Percentiles rank a stretch among this genome's conserved stretches.
Evolutionary conservation across 2,113 vertebrate species (phyloP).

Genomic region (Callocephalon fimbriatum): DNA sequence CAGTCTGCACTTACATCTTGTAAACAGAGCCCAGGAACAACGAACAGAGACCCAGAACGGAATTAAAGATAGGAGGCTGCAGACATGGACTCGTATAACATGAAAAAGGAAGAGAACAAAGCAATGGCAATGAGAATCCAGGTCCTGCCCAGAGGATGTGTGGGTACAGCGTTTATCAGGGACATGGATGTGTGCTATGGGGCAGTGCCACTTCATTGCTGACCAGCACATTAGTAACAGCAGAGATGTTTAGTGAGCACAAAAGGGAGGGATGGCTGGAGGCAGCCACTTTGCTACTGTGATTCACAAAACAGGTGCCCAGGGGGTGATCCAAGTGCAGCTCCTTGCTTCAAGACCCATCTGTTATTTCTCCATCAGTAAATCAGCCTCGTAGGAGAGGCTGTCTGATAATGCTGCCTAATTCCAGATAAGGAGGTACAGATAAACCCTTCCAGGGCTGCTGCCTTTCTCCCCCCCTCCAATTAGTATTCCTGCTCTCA

Average conservation of each 20-base stretch:
- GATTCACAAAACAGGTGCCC: neutral
- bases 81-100: fast-evolving
- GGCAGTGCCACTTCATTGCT: fast-evolving
- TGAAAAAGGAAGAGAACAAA: neutral
- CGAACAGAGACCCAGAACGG: neutral
- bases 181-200: fast-evolving
- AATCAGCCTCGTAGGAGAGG: neutral
- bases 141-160: neutral
- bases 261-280: neutral
- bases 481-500: neutral
- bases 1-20: neutral
- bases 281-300: fast-evolving
- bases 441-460: neutral
- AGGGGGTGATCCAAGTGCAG: neutral
- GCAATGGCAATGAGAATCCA: fast-evolving
- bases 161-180: fast-evolving
- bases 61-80: neutral
- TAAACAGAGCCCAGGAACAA: neutral
- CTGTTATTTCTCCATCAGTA: fast-evolving
- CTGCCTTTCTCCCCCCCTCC: neutral
- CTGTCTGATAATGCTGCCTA: neutral
- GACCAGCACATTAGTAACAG: neutral
- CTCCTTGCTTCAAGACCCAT: neutral
- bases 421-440: neutral
- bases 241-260: neutral